Percentiles rank a stretch among this genome's conserved stretches.
Evolutionary conservation across 2,888 invertebrate species (phyloP).

Genomic region (Pyrrhosoma nymphula): DNA sequence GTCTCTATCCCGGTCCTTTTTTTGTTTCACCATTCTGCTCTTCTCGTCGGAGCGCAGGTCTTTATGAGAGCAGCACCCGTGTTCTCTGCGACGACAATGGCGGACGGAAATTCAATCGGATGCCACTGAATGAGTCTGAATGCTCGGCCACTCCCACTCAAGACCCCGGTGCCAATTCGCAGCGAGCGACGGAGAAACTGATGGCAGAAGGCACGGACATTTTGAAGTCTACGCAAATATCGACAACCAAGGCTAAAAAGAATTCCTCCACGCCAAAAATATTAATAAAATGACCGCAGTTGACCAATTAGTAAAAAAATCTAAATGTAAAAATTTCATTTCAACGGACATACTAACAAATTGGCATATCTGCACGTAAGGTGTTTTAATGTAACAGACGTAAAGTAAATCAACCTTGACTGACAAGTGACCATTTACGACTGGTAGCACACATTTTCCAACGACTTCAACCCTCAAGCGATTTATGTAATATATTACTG

Average conservation of each 20-base stretch:
- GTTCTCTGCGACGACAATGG: not conserved
- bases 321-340: too few species aligned
- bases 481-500: too few species aligned
- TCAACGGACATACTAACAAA: too few species aligned
- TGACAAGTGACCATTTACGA: too few species aligned
- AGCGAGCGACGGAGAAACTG: not conserved
- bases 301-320: too few species aligned
- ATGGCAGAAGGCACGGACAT: not conserved
- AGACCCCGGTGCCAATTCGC: not conserved
- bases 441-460: too few species aligned
- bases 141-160: not conserved
- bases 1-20: not conserved
- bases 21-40: not conserved
- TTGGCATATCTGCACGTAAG: too few species aligned
- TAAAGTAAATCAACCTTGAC: too few species aligned
- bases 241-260: not conserved
- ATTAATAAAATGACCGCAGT: too few species aligned
- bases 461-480: too few species aligned
- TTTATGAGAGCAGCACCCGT: not conserved
- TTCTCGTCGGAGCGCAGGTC: not conserved
- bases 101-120: slow-evolving; percentile 31
- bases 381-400: too few species aligned
- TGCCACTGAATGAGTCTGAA: not conserved
- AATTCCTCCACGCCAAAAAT: not conserved
- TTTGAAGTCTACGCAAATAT: not conserved